A percentile compares a stretch with the other conserved stretches of the same genome.
These are phyloP conservation scores for Brevimyrus niger DNA, from an alignment of 2,113 vertebrate genomes.

Conservation along the genomic window DNA sequence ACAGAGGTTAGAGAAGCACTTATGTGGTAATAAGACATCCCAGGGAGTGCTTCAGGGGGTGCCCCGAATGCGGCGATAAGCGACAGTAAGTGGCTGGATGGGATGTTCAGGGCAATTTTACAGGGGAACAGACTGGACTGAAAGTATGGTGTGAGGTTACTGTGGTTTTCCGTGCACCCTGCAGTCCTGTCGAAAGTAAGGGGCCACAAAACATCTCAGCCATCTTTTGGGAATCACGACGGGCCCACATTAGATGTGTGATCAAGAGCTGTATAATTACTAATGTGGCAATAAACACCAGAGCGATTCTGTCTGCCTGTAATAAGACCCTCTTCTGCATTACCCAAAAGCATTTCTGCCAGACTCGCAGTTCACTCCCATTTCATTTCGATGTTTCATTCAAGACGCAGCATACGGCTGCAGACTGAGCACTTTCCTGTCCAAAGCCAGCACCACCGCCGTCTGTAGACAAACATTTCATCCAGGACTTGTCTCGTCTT, in stretches of 20 bases:
- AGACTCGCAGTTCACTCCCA: not conserved
- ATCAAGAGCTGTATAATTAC: not conserved
- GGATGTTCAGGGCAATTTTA: not conserved
- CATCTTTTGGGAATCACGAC: not conserved
- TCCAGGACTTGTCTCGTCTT: not conserved
- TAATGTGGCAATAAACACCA: not conserved
- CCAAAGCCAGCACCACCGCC: not conserved
- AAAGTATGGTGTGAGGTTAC: not conserved
- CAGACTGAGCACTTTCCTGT: not conserved
- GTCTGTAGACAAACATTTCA: not conserved
- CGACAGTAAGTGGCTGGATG: not conserved
- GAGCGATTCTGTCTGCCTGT: not conserved
- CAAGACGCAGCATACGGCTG: not conserved
- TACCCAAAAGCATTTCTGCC: not conserved
- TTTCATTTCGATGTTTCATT: not conserved
- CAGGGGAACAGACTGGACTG: not conserved
- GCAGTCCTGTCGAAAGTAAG: not conserved
- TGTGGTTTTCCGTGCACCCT: not conserved
- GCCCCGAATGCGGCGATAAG: not conserved
- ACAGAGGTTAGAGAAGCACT: not conserved
- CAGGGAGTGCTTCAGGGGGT: not conserved
- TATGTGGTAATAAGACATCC: not conserved
- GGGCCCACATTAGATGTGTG: not conserved
- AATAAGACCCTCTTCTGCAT: not conserved
- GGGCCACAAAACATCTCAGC: not conserved